A percentile compares a stretch with the other conserved stretches of the same genome.
Conservation (phyloP, 2,113 vertebrate species). For the Hoplias malabaricus region DNA sequence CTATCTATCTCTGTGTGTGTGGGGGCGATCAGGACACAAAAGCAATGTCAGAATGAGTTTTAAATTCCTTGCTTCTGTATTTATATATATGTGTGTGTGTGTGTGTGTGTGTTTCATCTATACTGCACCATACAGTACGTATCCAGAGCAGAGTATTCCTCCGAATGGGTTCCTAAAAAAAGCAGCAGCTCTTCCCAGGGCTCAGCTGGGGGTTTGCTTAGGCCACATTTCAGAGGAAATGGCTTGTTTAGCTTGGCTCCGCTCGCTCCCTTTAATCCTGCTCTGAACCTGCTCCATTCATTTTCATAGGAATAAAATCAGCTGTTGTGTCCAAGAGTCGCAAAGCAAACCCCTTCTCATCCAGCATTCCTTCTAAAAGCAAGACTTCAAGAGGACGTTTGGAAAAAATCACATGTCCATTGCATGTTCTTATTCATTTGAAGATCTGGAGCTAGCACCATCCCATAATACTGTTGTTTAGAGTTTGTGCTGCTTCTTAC, state of each 20-base stretch:
- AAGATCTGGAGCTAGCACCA: too few relatives aligned
- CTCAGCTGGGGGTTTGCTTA: background rate
- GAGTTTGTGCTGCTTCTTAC: too few relatives aligned
- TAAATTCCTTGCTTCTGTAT: slow-evolving; percentile 33
- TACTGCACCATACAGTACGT: slow-evolving; percentile 18
- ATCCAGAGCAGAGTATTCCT: background rate
- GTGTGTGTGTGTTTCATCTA: slow-evolving; percentile 13
- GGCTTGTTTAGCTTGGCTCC: background rate
- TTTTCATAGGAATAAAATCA: background rate
- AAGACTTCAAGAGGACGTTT: too few relatives aligned
- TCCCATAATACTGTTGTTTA: too few relatives aligned
- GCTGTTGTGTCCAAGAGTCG: background rate
- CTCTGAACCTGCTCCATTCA: background rate
- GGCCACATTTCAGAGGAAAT: background rate
- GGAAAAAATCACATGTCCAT: too few relatives aligned
- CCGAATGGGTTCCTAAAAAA: background rate
- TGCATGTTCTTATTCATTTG: too few relatives aligned
- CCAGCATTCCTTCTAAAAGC: background rate
- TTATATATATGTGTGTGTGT: background rate
- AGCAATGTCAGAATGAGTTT: slow-evolving; percentile 47
- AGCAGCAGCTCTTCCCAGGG: background rate
- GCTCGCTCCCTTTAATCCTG: background rate
- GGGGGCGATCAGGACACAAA: slow-evolving; percentile 51
- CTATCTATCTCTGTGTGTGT: slow-evolving; percentile 5
- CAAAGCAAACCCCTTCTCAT: background rate